These are phyloP conservation scores for Linnaemya tessellans DNA, from an alignment of 2,888 invertebrate genomes.

Conservation along the genomic window DNA sequence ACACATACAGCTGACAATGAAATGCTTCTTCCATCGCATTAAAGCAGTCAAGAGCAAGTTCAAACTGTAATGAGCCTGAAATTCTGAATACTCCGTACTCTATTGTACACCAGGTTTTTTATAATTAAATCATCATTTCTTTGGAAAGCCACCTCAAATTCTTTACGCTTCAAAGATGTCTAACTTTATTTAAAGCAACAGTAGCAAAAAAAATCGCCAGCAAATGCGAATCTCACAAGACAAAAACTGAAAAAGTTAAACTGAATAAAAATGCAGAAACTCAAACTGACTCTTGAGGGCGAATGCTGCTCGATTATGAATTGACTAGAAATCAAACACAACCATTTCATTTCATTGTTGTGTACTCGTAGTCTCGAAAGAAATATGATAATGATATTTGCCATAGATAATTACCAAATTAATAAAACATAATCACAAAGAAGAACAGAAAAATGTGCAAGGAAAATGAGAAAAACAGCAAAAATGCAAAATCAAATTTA, in stretches of 20 bases:
- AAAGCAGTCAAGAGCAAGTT: too few species aligned
- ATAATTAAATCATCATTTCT: too few species aligned
- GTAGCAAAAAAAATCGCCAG: slow-evolving; percentile 23
- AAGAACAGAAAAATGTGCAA: slow-evolving; percentile 20
- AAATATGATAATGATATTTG: slow-evolving; percentile 30
- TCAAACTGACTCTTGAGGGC: not conserved
- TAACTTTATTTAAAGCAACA: slow-evolving; percentile 54
- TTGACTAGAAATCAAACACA: not conserved
- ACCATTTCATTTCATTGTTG: slow-evolving; percentile 31
- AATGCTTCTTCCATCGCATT: too few species aligned
- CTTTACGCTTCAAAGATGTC: too few species aligned
- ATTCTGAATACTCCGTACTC: too few species aligned
- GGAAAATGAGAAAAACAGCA: slow-evolving; percentile 26
- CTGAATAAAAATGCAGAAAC: slow-evolving; percentile 1
- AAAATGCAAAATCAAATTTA: slow-evolving; percentile 22
- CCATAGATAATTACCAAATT: slow-evolving; percentile 1
- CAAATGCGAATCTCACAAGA: slow-evolving; percentile 29
- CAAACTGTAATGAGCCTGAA: too few species aligned
- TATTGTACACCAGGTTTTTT: too few species aligned
- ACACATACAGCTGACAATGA: too few species aligned
- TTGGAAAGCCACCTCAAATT: too few species aligned
- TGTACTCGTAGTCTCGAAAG: not conserved
- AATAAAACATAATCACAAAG: not conserved
- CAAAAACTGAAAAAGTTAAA: slow-evolving; percentile 25
- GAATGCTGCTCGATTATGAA: not conserved